phyloP scores from a whole-genome alignment of 2,888 invertebrate species.

The Phalangium opilio region DNA sequence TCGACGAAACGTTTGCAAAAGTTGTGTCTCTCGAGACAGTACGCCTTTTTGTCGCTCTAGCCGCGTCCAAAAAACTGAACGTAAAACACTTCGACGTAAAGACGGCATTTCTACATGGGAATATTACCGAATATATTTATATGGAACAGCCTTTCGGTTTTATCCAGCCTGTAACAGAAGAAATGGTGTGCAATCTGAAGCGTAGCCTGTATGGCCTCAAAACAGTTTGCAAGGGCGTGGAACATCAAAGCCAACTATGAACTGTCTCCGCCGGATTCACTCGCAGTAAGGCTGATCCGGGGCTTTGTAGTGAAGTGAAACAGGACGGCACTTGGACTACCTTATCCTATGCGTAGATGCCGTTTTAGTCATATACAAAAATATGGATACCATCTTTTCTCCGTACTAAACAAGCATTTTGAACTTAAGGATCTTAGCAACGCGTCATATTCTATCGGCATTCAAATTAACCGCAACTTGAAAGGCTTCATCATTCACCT shows the following conservation, averaged over 20 bases:
- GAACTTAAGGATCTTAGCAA: background rate
- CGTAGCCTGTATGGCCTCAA: constrained; percentile 14
- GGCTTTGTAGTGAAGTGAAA: background rate
- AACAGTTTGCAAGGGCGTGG: constrained; percentile 13
- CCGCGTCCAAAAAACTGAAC: background rate
- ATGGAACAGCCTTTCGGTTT: constrained; percentile 12
- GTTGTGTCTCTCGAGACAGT: too few relatives aligned
- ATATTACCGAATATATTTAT: constrained; percentile 11
- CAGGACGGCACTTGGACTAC: background rate
- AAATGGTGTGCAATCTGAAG: constrained; percentile 11
- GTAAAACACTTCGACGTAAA: constrained; percentile 10
- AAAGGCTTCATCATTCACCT: background rate
- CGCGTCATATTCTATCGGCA: constrained; percentile 2
- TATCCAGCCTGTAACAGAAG: constrained; percentile 5
- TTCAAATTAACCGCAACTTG: background rate
- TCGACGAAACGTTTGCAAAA: too few relatives aligned
- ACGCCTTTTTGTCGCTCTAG: too few relatives aligned
- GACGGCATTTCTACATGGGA: constrained; percentile 13
- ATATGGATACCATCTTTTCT: too few relatives aligned
- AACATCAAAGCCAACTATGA: background rate
- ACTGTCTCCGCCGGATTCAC: too few relatives aligned
- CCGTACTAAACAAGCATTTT: background rate
- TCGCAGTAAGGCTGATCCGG: too few relatives aligned
- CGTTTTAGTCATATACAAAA: too few relatives aligned
- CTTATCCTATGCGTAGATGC: too few relatives aligned